phyloP scores from a whole-genome alignment of 1,140 invertebrate genomes.

The Macrocentrus cingulum region DNA sequence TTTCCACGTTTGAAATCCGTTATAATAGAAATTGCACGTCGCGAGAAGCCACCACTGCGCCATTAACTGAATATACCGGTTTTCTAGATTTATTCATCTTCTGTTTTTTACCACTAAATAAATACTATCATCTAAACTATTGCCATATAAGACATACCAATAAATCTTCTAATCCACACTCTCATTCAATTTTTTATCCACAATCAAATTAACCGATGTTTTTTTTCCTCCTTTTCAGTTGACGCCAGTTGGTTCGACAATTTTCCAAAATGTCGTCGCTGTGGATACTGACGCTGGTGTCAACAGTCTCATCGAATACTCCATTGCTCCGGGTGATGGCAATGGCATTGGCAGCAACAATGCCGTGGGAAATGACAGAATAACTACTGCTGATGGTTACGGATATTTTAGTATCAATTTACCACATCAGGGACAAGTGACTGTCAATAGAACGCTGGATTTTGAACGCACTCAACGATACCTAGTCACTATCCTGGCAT shows the following conservation, averaged over 20 bases:
- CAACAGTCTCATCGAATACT: slow-evolving; percentile 84
- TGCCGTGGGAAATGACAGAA: slow-evolving; percentile 58
- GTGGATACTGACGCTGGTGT: slow-evolving; percentile 83
- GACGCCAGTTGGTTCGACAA: slow-evolving; percentile 82
- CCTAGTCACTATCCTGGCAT: slow-evolving; percentile 84
- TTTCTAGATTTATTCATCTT: not conserved
- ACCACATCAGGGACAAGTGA: slow-evolving; percentile 87
- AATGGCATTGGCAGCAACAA: slow-evolving; percentile 63
- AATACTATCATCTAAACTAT: too few species aligned
- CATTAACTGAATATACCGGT: slow-evolving; percentile 27
- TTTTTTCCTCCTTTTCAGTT: slow-evolving; percentile 63
- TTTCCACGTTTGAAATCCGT: slow-evolving; percentile 32
- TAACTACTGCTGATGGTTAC: slow-evolving; percentile 76
- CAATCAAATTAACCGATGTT: slow-evolving; percentile 1
- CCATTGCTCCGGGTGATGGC: slow-evolving; percentile 62
- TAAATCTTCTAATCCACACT: too few species aligned
- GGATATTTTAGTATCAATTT: slow-evolving; percentile 82
- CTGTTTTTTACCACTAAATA: not conserved
- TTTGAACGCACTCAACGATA: slow-evolving; percentile 87
- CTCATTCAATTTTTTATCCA: too few species aligned
- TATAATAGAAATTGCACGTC: slow-evolving; percentile 31
- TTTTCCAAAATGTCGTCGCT: slow-evolving; percentile 83
- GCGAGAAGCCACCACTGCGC: slow-evolving; percentile 1
- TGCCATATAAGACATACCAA: too few species aligned
- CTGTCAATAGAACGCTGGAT: slow-evolving; percentile 84